These are phyloP conservation scores for Graptemys geographica DNA, from an alignment of 2,797 vertebrate genomes.

Conservation along the genomic window DNA sequence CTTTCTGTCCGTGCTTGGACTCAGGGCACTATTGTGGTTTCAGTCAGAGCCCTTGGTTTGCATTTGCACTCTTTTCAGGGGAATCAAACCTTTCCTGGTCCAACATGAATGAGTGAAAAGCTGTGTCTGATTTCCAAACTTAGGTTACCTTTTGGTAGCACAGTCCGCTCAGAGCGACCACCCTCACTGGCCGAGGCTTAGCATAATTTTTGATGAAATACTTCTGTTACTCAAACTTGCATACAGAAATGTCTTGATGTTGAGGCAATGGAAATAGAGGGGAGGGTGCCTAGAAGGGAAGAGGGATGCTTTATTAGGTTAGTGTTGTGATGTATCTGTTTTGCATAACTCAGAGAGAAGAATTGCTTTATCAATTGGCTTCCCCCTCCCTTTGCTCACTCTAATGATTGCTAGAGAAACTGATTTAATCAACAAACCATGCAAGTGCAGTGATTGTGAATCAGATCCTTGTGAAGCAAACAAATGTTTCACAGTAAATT, in stretches of 20 bases:
- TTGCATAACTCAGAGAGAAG: constrained; percentile 25
- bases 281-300: not conserved
- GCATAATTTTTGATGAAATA: not conserved
- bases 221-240: not conserved
- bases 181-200: not conserved
- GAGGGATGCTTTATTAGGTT: not conserved
- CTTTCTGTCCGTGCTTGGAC: not conserved
- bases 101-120: not conserved
- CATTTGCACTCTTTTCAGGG: not conserved
- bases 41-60: not conserved
- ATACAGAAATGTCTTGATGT: not conserved
- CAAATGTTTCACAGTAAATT: constrained; percentile 72
- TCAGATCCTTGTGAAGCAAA: constrained; percentile 64
- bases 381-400: constrained; percentile 48
- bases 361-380: constrained; percentile 26
- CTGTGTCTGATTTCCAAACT: not conserved
- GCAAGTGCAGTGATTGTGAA: constrained; percentile 62
- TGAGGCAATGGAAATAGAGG: not conserved
- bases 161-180: not conserved
- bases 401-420: constrained; percentile 58
- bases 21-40: not conserved
- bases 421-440: constrained; percentile 70
- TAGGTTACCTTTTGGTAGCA: not conserved
- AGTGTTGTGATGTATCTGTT: constrained; percentile 8
- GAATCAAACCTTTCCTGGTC: not conserved